Percentiles rank a stretch among this genome's conserved stretches.
Conservation (phyloP, 2,888 invertebrate genomes). For the Fragum fragum region DNA sequence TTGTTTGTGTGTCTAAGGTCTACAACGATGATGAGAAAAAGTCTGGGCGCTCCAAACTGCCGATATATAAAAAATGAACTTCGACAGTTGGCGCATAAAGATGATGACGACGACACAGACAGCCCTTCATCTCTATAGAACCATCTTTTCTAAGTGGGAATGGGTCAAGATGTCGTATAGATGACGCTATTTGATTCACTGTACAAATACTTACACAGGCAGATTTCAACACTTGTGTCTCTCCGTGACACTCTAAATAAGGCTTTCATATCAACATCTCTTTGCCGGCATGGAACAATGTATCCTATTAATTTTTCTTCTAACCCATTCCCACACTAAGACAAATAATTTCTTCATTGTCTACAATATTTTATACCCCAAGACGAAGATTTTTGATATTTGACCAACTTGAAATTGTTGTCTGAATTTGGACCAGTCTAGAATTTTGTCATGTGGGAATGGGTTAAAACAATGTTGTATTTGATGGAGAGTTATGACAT, state of each 20-base stretch:
- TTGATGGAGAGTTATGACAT: too few relatives aligned
- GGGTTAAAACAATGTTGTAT: too few relatives aligned
- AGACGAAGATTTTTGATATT: too few relatives aligned
- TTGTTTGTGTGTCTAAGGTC: not conserved
- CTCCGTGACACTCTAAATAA: not conserved
- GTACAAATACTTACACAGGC: not conserved
- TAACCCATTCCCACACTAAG: too few relatives aligned
- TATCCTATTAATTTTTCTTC: too few relatives aligned
- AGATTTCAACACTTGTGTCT: not conserved
- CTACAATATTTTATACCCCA: too few relatives aligned
- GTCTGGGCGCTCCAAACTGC: not conserved
- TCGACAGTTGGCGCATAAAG: not conserved
- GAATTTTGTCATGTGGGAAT: too few relatives aligned
- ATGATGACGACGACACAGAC: not conserved
- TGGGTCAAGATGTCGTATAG: constrained; percentile 20
- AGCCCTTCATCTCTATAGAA: not conserved
- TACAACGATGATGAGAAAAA: not conserved
- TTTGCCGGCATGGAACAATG: too few relatives aligned
- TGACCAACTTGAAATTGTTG: too few relatives aligned
- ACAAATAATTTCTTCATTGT: too few relatives aligned
- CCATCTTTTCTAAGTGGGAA: constrained; percentile 15
- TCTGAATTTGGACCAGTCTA: too few relatives aligned
- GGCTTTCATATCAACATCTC: too few relatives aligned
- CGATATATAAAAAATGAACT: constrained; percentile 1
- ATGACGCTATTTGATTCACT: constrained; percentile 12